These are phyloP conservation scores for Myathropa florea DNA, from an alignment of 2,888 invertebrate genomes.

Conservation along the genomic window DNA sequence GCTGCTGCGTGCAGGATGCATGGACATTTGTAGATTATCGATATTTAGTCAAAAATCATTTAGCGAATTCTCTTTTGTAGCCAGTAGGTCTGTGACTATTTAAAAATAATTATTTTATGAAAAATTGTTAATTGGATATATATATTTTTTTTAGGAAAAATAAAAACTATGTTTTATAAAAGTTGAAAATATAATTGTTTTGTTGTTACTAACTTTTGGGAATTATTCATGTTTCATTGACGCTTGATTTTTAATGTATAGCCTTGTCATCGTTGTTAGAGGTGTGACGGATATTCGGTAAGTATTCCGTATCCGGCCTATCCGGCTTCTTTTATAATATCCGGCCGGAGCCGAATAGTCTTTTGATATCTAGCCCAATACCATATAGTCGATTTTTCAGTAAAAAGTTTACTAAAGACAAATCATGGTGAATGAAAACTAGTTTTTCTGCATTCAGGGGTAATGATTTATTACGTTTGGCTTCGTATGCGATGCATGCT, in stretches of 20 bases:
- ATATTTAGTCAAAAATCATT: conserved; percentile 61
- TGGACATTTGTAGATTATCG: conserved; percentile 7
- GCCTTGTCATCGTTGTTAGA: no score
- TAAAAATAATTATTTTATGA: conserved; percentile 39
- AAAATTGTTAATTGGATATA: conserved; percentile 58
- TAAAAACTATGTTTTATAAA: conserved; percentile 39
- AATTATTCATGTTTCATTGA: neutral
- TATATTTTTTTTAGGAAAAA: conserved; percentile 51
- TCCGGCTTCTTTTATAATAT: no score
- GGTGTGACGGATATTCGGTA: no score
- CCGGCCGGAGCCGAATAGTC: no score
- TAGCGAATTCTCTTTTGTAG: conserved; percentile 64
- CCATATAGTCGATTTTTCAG: no score
- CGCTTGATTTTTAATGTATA: neutral
- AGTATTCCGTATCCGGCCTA: no score
- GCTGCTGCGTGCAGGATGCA: neutral
- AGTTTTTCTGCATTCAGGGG: no score
- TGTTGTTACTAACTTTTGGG: neutral
- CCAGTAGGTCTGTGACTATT: conserved; percentile 67
- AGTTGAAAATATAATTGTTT: neutral
- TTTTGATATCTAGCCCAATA: no score
- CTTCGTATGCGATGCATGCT: no score
- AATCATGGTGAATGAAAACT: no score
- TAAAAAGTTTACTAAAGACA: no score
- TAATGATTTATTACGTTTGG: no score